Percentiles rank a stretch among this genome's conserved stretches.
Evolutionary conservation across 2,888 invertebrate species (phyloP).

Genomic region (Leucophora obtusa): DNA sequence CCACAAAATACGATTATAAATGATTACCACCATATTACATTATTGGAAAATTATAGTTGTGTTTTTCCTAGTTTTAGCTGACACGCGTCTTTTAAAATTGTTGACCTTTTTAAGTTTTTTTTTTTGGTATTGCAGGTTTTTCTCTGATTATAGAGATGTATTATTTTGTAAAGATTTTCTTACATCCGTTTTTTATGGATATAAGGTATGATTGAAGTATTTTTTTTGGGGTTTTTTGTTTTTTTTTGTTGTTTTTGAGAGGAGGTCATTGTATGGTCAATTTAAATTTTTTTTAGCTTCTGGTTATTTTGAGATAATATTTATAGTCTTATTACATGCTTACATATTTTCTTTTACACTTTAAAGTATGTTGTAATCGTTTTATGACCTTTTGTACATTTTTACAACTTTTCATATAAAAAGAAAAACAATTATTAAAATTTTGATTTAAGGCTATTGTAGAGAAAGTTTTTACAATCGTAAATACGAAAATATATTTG

Average conservation of each 20-base stretch:
- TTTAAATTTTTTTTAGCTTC: slow-evolving; percentile 58
- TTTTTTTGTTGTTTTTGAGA: neutral
- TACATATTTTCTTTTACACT: slow-evolving; percentile 17
- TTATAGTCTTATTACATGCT: slow-evolving; percentile 53
- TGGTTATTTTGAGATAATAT: slow-evolving; percentile 59
- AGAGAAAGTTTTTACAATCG: neutral
- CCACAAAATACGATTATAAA: slow-evolving; percentile 45
- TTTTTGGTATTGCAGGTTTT: neutral
- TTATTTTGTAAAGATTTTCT: neutral
- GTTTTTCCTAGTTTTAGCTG: slow-evolving; percentile 38
- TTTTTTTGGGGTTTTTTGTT: too few relatives aligned
- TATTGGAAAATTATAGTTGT: slow-evolving; percentile 42
- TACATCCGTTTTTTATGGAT: slow-evolving; percentile 4
- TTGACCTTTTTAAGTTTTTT: slow-evolving; percentile 54
- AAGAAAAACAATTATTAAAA: neutral
- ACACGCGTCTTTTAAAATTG: slow-evolving; percentile 60
- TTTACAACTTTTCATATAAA: slow-evolving; percentile 3
- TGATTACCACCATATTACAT: slow-evolving; percentile 46
- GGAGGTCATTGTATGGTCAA: slow-evolving; percentile 56
- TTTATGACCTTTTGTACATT: slow-evolving; percentile 51
- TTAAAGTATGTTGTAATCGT: slow-evolving; percentile 50
- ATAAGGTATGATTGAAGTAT: neutral
- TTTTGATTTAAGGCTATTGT: neutral
- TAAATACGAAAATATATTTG: too few relatives aligned
- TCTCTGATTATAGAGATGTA: neutral